phyloP scores from a whole-genome alignment of 2,113 vertebrate species.

The Oreamnos americanus region DNA sequence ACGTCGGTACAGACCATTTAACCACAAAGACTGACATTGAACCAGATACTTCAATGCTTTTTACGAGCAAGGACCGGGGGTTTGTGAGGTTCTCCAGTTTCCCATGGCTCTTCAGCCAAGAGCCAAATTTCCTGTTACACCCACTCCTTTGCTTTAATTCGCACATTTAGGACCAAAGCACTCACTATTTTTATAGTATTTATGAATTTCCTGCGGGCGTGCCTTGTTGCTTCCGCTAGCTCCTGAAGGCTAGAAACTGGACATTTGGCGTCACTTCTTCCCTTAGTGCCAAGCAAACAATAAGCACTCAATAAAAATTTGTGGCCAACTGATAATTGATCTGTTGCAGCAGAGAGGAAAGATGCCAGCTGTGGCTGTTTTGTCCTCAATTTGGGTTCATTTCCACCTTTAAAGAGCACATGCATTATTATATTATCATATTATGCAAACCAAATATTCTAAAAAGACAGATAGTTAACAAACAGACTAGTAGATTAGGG shows the following conservation, averaged over 20 bases:
- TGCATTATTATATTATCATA: not conserved
- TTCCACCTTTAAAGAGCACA: slow-evolving; percentile 46
- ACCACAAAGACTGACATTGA: not conserved
- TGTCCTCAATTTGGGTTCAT: not conserved
- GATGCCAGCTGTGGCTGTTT: slow-evolving; percentile 43
- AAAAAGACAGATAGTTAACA: slow-evolving; percentile 53
- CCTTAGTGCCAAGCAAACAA: not conserved
- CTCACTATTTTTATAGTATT: not conserved
- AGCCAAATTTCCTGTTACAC: not conserved
- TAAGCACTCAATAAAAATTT: slow-evolving; percentile 35
- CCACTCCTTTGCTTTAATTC: not conserved
- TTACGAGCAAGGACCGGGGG: not conserved
- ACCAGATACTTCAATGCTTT: not conserved
- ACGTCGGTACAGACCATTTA: not conserved
- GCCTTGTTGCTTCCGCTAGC: not conserved
- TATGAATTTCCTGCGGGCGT: not conserved
- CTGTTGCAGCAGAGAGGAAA: not conserved
- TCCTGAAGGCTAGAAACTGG: not conserved
- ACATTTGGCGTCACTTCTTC: not conserved
- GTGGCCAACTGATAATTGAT: slow-evolving; percentile 42
- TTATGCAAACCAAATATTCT: slow-evolving; percentile 41
- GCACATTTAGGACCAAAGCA: not conserved
- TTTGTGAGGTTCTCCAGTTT: not conserved
- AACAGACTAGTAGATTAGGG: slow-evolving; percentile 58
- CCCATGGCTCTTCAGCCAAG: not conserved